These are phyloP conservation scores for Drosophila ambigua DNA, from an alignment of 1,140 invertebrate species.

Conservation along the genomic window DNA sequence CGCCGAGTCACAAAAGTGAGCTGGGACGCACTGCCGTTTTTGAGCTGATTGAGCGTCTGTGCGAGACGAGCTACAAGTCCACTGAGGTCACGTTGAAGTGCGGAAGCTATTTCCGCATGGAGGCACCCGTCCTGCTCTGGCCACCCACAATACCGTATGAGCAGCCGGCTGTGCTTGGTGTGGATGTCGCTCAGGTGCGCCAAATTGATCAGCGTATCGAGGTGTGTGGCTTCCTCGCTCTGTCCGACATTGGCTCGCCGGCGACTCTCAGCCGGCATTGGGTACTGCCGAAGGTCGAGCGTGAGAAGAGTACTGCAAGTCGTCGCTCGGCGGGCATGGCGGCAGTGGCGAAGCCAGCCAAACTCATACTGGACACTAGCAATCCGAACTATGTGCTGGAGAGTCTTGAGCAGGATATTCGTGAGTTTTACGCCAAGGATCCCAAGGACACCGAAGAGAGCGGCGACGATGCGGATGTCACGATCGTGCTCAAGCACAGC, in stretches of 20 bases:
- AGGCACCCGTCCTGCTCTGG: conserved; percentile 88
- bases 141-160: conserved; percentile 87
- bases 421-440: conserved; percentile 86
- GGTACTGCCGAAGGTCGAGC: conserved; percentile 89
- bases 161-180: conserved; percentile 27
- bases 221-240: conserved; percentile 93
- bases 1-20: conserved; percentile 83
- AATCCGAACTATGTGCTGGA: conserved; percentile 85
- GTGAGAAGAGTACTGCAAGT: conserved; percentile 54
- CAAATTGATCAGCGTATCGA: conserved; percentile 86
- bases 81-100: conserved; percentile 91
- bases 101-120: conserved; percentile 89
- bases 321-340: conserved; percentile 51
- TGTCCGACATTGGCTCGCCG: conserved; percentile 95
- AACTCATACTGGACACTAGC: conserved; percentile 56
- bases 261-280: conserved; percentile 95
- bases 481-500: conserved; percentile 69
- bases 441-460: conserved; percentile 84
- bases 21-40: conserved; percentile 84
- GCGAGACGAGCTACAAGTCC: conserved; percentile 91
- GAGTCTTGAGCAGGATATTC: conserved; percentile 84
- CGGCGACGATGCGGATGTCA: conserved; percentile 85
- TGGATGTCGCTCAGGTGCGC: conserved; percentile 32
- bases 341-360: conserved; percentile 52
- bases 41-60: conserved; percentile 89